Evolutionary conservation across 1,140 invertebrate genomes (phyloP), one percentile per base, ranked within the genome.

Genomic region (Diuraphis noxia): DNA sequence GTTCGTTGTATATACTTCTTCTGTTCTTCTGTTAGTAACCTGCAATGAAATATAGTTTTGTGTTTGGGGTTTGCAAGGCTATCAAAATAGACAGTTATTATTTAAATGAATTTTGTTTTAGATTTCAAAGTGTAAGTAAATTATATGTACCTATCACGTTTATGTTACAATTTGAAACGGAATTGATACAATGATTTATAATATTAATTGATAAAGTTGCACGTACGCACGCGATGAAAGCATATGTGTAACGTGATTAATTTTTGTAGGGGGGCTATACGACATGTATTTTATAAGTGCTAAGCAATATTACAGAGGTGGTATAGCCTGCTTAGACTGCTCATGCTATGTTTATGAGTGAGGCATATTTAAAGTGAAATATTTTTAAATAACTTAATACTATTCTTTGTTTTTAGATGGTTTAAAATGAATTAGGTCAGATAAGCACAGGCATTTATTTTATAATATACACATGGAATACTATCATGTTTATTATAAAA

Each of bases 71-170:
- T 49, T 86, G 34, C 84, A 46, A 86, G 84, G 41, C 10, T 86
- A 86, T 87, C 21, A 56, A 86, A 87, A 56, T 56, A 87, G 85
- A 87, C 49, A 56, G 49, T 87, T 52, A 52, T 46, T 41, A 40
- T 82, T 82, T 30, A 30, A 84, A 84, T 10, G 30, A 30, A 84
- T 84, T 43, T 84, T 84, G 30, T 43, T 43, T 84, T 84, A 82
- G 40, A 23, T 84, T 43, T 52, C 9, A 34, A 52, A 52, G n/a
- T 36, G n/a, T 36, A 21, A 13, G 41, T 34, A 43, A n/a, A 7
- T 9, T 30, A 34, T 8, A 3, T 56, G 5, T 38, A 36, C 2
- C 38, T 25, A 52, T 86, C 84, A 36, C 46, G 84, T n/a, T 85
- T 34, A 23, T 49, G 34, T 86, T 38, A 84, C 25, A 7, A 84